Conservation (phyloP, 2,888 invertebrate genomes). For the Ornithoptera alexandrae region DNA sequence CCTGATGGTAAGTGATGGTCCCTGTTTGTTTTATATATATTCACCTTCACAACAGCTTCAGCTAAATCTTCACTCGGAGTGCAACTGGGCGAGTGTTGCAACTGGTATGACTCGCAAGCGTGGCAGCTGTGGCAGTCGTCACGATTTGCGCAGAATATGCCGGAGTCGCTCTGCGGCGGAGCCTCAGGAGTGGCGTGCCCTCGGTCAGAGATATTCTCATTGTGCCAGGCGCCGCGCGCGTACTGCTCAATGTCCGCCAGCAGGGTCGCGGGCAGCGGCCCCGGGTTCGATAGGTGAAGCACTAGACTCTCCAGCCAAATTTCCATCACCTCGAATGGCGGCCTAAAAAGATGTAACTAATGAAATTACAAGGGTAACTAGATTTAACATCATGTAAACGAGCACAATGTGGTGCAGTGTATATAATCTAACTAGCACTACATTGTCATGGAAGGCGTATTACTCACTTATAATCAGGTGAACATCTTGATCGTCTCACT, state of each 20-base stretch:
- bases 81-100: slow-evolving; percentile 34
- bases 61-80: slow-evolving; percentile 29
- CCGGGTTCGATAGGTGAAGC: slow-evolving; percentile 84
- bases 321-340: slow-evolving; percentile 93
- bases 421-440: no score
- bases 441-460: no score
- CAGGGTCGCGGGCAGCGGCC: slow-evolving; percentile 82
- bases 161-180: slow-evolving; percentile 34
- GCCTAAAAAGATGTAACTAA: slow-evolving; percentile 70
- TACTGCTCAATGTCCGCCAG: slow-evolving; percentile 88
- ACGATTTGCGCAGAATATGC: slow-evolving; percentile 34
- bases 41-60: slow-evolving; percentile 46
- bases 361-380: no score
- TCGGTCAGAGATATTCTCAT: slow-evolving; percentile 61
- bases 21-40: no score
- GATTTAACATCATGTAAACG: no score
- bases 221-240: slow-evolving; percentile 55
- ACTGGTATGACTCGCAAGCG: slow-evolving; percentile 8
- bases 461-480: no score
- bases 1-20: no score
- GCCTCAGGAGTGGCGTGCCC: slow-evolving; percentile 74
- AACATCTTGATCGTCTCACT: no score
- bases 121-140: slow-evolving; percentile 23
- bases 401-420: no score
- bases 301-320: slow-evolving; percentile 92